phyloP scores from a whole-genome alignment of 2,797 vertebrate genomes.

The Arctocebus calabarensis region DNA sequence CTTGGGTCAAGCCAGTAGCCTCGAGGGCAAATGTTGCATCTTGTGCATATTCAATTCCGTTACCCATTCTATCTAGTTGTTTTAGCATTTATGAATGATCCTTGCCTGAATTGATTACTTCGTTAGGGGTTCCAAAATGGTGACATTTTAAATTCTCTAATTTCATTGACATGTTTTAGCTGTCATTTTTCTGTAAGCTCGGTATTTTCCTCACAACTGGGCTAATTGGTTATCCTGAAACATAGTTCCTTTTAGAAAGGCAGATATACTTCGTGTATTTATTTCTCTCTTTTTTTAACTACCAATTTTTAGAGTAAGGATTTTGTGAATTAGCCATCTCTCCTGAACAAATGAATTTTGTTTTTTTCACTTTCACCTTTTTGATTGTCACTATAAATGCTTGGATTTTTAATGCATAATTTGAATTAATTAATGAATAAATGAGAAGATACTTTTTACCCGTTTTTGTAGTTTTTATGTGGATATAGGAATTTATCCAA shows the following conservation, averaged over 20 bases:
- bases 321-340: background rate
- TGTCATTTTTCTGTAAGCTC: background rate
- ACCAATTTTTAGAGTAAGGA: background rate
- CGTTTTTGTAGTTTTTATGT: slow-evolving; percentile 38
- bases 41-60: background rate
- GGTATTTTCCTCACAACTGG: background rate
- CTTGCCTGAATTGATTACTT: slow-evolving; percentile 23
- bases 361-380: slow-evolving; percentile 20
- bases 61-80: background rate
- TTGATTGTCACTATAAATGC: background rate
- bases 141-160: slow-evolving; percentile 39
- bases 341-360: background rate
- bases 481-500: background rate
- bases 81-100: background rate
- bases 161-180: background rate
- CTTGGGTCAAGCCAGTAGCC: background rate
- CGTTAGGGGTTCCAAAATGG: slow-evolving; percentile 35
- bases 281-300: background rate
- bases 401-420: background rate
- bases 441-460: background rate
- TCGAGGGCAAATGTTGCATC: background rate
- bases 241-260: slow-evolving; percentile 22
- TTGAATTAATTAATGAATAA: background rate
- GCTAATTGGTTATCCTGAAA: slow-evolving; percentile 16
- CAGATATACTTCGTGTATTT: background rate